phyloP scores from a whole-genome alignment of 2,888 invertebrate species.

The Trichacis sp. region DNA sequence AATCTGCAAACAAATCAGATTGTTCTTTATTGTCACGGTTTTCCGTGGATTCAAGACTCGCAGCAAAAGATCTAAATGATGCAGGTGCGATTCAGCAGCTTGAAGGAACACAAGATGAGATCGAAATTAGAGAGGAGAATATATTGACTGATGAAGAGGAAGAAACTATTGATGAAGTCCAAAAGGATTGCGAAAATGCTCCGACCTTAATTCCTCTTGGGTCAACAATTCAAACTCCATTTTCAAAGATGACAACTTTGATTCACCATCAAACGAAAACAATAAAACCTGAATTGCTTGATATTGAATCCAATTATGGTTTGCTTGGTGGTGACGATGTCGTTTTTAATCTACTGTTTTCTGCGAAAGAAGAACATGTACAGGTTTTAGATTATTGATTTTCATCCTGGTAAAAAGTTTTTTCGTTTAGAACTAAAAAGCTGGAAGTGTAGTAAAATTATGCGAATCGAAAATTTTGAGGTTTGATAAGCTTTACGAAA shows the following conservation, averaged over 20 bases:
- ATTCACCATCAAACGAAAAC: conserved; percentile 48
- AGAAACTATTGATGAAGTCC: not conserved
- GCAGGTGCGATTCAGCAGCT: conserved; percentile 25
- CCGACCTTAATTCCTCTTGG: conserved; percentile 60
- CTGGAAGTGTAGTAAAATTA: no score
- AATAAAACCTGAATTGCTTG: conserved; percentile 43
- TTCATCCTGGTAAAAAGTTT: not conserved
- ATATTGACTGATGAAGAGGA: not conserved
- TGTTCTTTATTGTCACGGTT: conserved; percentile 63
- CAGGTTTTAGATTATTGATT: conserved; percentile 4
- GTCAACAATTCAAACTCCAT: conserved; percentile 58
- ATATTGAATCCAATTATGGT: conserved; percentile 41
- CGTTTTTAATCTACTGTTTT: conserved; percentile 57
- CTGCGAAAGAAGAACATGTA: conserved; percentile 13
- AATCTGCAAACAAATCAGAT: conserved; percentile 58
- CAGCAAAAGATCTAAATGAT: conserved; percentile 51
- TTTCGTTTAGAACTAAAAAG: not conserved
- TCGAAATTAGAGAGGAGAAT: not conserved
- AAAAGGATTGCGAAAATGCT: conserved; percentile 31
- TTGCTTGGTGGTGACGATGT: conserved; percentile 54
- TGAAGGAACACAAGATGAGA: conserved; percentile 8
- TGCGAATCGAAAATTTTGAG: no score
- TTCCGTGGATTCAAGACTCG: conserved; percentile 61
- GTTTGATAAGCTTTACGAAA: no score
- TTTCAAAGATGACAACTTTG: conserved; percentile 32